These are phyloP conservation scores for Ophioderma brevispina DNA, from an alignment of 35 echinoderm and acorn worm species.

Conservation along the genomic window DNA sequence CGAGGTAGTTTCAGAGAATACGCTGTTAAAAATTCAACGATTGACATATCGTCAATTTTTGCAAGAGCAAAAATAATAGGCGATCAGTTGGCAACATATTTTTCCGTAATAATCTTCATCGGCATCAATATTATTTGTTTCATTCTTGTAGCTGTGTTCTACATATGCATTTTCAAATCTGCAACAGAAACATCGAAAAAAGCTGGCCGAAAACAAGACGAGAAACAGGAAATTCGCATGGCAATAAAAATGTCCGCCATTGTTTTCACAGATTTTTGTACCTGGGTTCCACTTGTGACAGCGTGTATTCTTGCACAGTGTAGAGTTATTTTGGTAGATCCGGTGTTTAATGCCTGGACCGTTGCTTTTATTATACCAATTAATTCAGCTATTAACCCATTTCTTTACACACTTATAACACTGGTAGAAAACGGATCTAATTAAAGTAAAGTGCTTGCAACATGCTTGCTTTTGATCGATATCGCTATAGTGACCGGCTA, in stretches of 20 bases:
- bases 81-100: not conserved
- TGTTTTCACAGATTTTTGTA: too few relatives aligned
- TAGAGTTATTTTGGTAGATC: too few relatives aligned
- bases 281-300: too few relatives aligned
- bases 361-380: too few relatives aligned
- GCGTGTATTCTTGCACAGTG: too few relatives aligned
- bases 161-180: not conserved
- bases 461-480: too few relatives aligned
- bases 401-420: not conserved
- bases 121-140: not conserved
- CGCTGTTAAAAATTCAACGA: not conserved
- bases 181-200: not conserved
- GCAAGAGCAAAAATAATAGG: not conserved
- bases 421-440: too few relatives aligned
- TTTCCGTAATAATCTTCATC: not conserved
- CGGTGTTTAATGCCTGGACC: too few relatives aligned
- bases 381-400: too few relatives aligned
- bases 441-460: not conserved
- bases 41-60: not conserved
- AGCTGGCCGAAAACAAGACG: not conserved
- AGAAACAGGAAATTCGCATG: too few relatives aligned
- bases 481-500: too few relatives aligned
- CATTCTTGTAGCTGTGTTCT: not conserved
- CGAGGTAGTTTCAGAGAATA: not conserved
- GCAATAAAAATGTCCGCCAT: too few relatives aligned